A percentile compares a stretch with the other conserved stretches of the same genome.
phyloP scores from a whole-genome alignment of 2,888 invertebrate species.

The Cotesia congregata region DNA sequence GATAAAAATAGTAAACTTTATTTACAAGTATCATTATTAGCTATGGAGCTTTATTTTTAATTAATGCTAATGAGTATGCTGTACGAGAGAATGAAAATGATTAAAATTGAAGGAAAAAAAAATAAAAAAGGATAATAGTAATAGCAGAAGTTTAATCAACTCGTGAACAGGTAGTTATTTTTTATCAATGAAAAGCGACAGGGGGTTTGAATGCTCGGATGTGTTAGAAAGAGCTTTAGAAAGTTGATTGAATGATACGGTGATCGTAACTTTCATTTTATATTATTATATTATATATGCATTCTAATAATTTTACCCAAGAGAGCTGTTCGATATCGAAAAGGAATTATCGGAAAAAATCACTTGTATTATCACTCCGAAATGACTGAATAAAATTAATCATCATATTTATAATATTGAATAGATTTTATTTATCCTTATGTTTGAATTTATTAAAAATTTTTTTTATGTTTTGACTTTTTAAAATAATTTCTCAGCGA shows the following conservation, averaged over 20 bases:
- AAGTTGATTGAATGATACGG: slow-evolving; percentile 2
- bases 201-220: neutral
- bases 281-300: neutral
- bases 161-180: neutral
- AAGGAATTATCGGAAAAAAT: slow-evolving; percentile 30
- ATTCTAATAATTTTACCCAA: neutral
- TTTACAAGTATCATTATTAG: no score
- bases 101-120: neutral
- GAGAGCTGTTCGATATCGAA: slow-evolving; percentile 24
- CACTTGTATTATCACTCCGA: neutral
- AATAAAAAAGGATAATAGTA: neutral
- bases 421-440: no score
- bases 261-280: neutral
- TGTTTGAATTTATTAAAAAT: no score
- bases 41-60: neutral
- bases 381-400: neutral
- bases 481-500: no score
- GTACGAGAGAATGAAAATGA: neutral
- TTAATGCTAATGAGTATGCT: neutral
- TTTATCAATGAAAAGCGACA: neutral
- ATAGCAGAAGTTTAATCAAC: neutral
- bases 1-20: neutral
- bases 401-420: neutral
- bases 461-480: no score
- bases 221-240: neutral